Evolutionary conservation across 1,140 invertebrate species (phyloP), one percentile per base, ranked within the genome.

Genomic region (Brachionus sp.): DNA sequence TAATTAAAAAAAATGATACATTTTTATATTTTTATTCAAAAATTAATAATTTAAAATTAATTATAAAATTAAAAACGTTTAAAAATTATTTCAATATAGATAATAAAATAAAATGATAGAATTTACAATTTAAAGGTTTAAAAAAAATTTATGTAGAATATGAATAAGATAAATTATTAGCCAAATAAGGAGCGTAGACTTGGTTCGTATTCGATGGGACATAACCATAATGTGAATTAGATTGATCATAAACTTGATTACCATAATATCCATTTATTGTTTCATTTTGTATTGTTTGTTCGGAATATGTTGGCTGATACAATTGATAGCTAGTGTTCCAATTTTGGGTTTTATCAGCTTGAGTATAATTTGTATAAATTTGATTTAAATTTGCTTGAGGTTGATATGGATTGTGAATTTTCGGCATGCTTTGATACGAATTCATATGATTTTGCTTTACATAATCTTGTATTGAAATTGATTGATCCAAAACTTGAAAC

Each of bases 391-490:
- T 25, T 2, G 70, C 1, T 42, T 73, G 68, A 23, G 37, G 5
- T n/a, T 68, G 70, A 46, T 46, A 75, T 75, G 7, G 39, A 46
- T 75, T 44, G 42, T 75, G 70, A 75, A 75, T 25, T 46, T 75
- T 75, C n/a, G 70, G 39, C 16, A 46, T 46, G 6, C 25, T 44
- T 75, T 46, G 42, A 75, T 75, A 75, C 4, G 42, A 42, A 23
- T 25, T 64, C 5, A 33, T 16, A 35, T 75, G 25, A 29, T 75
- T 75, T 25, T 29, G 19, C 9, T 46, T 46, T 13, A 75, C 70
- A 75, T 75, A 75, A 46, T 75, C 70, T 46, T 75, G 70, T 10
- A 75, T 75, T 12, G 70, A 75, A 3, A 75, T n/a, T 23, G 70
- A 25, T 75, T 44, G 70, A 12, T 75, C 39, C 29, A 75, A 75